Evolutionary conservation across 2,888 invertebrate species (phyloP), one percentile per base, ranked within the genome.

Genomic region (Dermolepida albohirtum): DNA sequence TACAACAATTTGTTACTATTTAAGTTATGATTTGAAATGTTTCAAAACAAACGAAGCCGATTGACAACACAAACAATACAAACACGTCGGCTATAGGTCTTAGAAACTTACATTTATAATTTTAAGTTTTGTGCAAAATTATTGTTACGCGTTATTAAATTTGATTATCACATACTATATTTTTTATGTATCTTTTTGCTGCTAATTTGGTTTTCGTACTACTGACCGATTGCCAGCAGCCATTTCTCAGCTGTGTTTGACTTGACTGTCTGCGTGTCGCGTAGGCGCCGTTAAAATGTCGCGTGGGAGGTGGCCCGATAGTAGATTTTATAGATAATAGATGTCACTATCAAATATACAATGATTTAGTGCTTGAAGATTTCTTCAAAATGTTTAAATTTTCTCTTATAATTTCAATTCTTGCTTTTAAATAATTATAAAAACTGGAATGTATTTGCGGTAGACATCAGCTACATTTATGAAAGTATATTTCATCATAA

Each of bases 151-250:
- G 59, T 66, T 69, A 41, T 65, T 43, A 27, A 49, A 67, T 70
- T 71, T 71, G 64, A 71, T 70, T 74, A 75, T 76, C 76, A 75
- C 75, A 75, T 76, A 69, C 69, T 77, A 70, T 67, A 68, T 72
- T 69, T 22, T 70, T 71, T 70, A 68, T 57, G 51, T 70, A 64
- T 70, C 70, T 72, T 67, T 71, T 69, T 67, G 67, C 66, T 66
- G 71, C 70, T 73, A 74, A 70, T 70, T 75, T 71, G 59, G 68
- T 70, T 71, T 72, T 71, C 63, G 66, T 66, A 68, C 78, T 75
- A 78, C 77, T 78, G 78, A 78, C 78, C 78, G 77, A 78, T 72
- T 79, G 76, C 77, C 76, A 75, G 75, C 74, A 77, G 79, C 78
- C 78, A 79, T 79, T 76, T 77, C 77, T 74, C 73, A 73, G 68